Evolutionary conservation across 2,888 invertebrate genomes (phyloP), one percentile per base, ranked within the genome.

Genomic region (Stenodema calcarata): DNA sequence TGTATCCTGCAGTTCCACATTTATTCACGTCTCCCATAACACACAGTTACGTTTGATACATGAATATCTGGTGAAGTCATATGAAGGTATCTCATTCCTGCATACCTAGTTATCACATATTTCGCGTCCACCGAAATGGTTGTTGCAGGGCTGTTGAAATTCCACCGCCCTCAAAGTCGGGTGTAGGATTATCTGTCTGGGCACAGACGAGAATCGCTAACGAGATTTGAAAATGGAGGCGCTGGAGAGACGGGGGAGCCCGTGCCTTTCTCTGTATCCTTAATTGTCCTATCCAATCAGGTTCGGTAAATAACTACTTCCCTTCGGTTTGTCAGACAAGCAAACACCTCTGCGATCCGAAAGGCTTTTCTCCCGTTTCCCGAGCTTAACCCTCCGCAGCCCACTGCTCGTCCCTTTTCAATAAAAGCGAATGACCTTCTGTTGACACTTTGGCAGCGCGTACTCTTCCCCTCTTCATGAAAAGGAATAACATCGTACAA

Each of bases 201-300:
- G 23, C 2, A 11, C 62, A 23, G 62, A 23, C 54, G 62, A 62
- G 23, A 62, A 11, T 62, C 62, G 11, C 62, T 62, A 18, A 62
- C 62, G 62, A 62, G 62, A 62, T 62, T 23, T 23, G 62, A 62
- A 62, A 23, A 62, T 23, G 62, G 62, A 62, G 27, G 62, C 0
- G 62, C 23, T n/a, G 23, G 23, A 23, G 62, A 23, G 23, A 23
- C 18, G 54, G 18, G 35, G 62, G 62, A 6, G 27, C 1, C 23
- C 62, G 23, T 62, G 62, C 62, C 41, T 75, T 41, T 41, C 73
- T 30, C 73, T 75, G 35, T 75, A 35, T 78, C 41, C 78, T 44
- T 78, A 78, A 78, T 78, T 78, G 78, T 78, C 78, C 78, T 78
- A 78, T 78, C 78, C 78, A 78, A 78, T 78, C 78, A 78, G 78